Base-by-base conservation (phyloP, 1,140 invertebrate genomes). In the Mactra quadrangularis region DNA sequence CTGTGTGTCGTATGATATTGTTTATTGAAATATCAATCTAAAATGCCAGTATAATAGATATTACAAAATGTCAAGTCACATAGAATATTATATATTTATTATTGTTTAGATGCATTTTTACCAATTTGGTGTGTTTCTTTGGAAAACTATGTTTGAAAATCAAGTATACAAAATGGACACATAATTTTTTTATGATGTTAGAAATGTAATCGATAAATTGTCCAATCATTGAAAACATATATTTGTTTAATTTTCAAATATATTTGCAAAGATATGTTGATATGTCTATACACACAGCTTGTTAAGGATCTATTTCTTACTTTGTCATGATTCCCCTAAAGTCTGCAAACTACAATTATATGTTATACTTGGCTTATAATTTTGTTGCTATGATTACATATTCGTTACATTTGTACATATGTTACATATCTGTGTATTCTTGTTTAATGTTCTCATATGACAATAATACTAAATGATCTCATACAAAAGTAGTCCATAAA, bases 71-170 rank as follows among this genome's bases (percentile, higher is more conserved):
- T n/a, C n/a, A n/a, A n/a, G n/a, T n/a, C n/a, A n/a, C 52, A 55
- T 55, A 55, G 52, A 55, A 55, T 55, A 55, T 55, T 11, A 55
- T 55, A 55, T 55, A 55, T 11, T 55, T 55, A 55, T 55, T 55
- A 55, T 55, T 55, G 52, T 55, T 55, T 55, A 55, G 52, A 55
- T 55, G 52, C 52, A 55, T 55, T 55, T 55, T 55, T 55, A 55
- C 25, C 52, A 55, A 55, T n/a, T 55, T 55, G 52, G 52, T 55
- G 52, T 55, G 52, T 55, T 55, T 55, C n/a, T 55, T 55, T 55
- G 52, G 52, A 55, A 11, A 55, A 55, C 52, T 55, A 55, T 55
- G 52, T 55, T 55, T 55, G 52, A 55, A 55, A 55, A 55, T 55
- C 52, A 55, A 55, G 52, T 55, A n/a, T 55, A 55, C 52, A 55